phyloP scores from a whole-genome alignment of 2,797 vertebrate genomes.

The Notolepis coatsorum region DNA sequence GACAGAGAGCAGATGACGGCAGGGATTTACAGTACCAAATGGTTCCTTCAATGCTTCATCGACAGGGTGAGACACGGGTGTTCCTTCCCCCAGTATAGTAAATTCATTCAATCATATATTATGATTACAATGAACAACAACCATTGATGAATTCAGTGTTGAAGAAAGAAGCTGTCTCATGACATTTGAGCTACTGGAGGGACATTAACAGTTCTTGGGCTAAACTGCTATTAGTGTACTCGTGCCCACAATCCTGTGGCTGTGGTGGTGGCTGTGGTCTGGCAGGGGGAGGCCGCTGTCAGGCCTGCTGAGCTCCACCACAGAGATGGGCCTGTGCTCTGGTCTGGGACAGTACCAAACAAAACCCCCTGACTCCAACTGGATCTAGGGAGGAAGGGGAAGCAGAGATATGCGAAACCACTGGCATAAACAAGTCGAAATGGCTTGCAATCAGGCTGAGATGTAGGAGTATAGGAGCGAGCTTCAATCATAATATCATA shows the following conservation, averaged over 20 bases:
- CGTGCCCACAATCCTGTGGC: constrained; percentile 69
- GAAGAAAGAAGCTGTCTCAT: neutral
- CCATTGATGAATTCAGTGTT: too few species aligned
- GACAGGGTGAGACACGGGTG: constrained; percentile 89
- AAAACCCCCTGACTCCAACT: constrained; percentile 47
- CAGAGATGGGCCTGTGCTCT: constrained; percentile 39
- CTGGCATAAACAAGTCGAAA: neutral
- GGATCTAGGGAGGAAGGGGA: constrained; percentile 2
- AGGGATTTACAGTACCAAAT: constrained; percentile 93
- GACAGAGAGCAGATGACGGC: constrained; percentile 93
- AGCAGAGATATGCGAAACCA: constrained; percentile 5
- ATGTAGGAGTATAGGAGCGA: neutral
- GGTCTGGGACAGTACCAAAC: constrained; percentile 54
- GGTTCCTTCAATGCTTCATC: constrained; percentile 96
- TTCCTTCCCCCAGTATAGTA: too few species aligned
- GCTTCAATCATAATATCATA: neutral
- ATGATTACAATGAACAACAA: constrained; percentile 21
- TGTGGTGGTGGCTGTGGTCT: constrained; percentile 52
- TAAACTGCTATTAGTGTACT: constrained; percentile 51
- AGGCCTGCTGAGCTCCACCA: constrained; percentile 46
- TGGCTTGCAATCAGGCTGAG: neutral
- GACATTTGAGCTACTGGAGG: constrained; percentile 29
- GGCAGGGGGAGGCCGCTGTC: constrained; percentile 54
- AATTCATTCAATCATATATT: too few species aligned
- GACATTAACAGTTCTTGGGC: constrained; percentile 50